Percentiles rank a stretch among this genome's conserved stretches.
Evolutionary conservation across 2,888 invertebrate genomes (phyloP).

Genomic region (Polyommatus icarus): DNA sequence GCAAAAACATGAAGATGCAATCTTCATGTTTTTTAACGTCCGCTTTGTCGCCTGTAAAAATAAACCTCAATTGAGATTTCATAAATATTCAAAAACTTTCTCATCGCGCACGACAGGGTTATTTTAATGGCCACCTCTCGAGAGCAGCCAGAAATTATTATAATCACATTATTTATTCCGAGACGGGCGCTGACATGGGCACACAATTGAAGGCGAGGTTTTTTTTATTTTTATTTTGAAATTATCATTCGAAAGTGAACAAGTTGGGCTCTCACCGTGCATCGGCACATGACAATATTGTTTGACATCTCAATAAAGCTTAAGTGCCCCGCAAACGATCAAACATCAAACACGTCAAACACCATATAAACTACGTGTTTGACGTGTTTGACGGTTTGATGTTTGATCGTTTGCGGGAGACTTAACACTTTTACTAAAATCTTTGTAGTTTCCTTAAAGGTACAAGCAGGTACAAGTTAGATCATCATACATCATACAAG

Average conservation of each 20-base stretch:
- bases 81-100: conserved; percentile 72
- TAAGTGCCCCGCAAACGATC: too few relatives aligned
- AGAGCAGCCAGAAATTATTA: conserved; percentile 41
- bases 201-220: conserved; percentile 40
- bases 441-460: not conserved
- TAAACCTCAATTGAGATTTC: conserved; percentile 55
- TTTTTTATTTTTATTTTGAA: conserved; percentile 54
- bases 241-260: conserved; percentile 59
- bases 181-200: conserved; percentile 36
- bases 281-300: not conserved
- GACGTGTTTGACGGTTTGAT: too few relatives aligned
- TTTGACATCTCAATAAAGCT: conserved; percentile 1
- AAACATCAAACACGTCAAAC: too few relatives aligned
- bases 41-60: conserved; percentile 49
- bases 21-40: conserved; percentile 52
- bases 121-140: conserved; percentile 38
- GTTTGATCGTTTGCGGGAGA: too few relatives aligned
- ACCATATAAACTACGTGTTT: too few relatives aligned
- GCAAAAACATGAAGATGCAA: too few relatives aligned
- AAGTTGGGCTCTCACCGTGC: conserved; percentile 56
- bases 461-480: too few relatives aligned
- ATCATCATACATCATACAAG: too few relatives aligned
- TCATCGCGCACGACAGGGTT: conserved; percentile 57
- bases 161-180: conserved; percentile 40
- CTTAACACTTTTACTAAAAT: not conserved